These are phyloP conservation scores for Rhyacophila evoluta DNA, from an alignment of 2,888 invertebrate genomes.

Conservation along the genomic window DNA sequence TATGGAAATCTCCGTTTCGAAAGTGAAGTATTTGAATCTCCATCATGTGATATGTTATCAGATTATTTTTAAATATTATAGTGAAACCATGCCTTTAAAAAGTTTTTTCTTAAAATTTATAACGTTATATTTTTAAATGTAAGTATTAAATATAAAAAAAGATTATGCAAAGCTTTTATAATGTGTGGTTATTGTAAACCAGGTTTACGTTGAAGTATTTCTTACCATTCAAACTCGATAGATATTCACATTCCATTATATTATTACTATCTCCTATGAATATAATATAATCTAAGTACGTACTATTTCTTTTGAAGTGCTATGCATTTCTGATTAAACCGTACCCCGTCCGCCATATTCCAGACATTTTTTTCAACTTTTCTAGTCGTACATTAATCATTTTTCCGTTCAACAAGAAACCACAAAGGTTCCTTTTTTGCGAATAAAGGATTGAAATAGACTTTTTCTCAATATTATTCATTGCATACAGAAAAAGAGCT, in stretches of 20 bases:
- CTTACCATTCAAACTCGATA: not conserved
- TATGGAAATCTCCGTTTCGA: no score
- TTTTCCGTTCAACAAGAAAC: slow-evolving; percentile 13
- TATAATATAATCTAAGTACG: not conserved
- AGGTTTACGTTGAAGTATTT: no score
- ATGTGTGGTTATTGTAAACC: no score
- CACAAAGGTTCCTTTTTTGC: slow-evolving; percentile 23
- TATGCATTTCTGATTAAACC: slow-evolving; percentile 29
- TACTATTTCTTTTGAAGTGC: slow-evolving; percentile 1
- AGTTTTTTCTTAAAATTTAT: no score
- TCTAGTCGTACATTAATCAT: slow-evolving; percentile 28
- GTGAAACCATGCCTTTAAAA: no score
- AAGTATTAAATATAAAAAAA: no score
- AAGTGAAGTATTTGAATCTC: no score
- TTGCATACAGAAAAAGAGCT: not conserved
- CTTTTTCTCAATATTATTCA: slow-evolving; percentile 2
- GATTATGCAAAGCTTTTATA: no score
- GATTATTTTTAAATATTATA: no score
- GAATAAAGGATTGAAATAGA: slow-evolving; percentile 14
- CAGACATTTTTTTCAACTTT: slow-evolving; percentile 28
- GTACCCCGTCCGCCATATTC: not conserved
- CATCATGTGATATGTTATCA: no score
- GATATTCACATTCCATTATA: not conserved
- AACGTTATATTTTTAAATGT: no score
- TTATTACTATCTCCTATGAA: not conserved